phyloP scores from a whole-genome alignment of 2,888 invertebrate species.

The Dinocampus coccinellae region DNA sequence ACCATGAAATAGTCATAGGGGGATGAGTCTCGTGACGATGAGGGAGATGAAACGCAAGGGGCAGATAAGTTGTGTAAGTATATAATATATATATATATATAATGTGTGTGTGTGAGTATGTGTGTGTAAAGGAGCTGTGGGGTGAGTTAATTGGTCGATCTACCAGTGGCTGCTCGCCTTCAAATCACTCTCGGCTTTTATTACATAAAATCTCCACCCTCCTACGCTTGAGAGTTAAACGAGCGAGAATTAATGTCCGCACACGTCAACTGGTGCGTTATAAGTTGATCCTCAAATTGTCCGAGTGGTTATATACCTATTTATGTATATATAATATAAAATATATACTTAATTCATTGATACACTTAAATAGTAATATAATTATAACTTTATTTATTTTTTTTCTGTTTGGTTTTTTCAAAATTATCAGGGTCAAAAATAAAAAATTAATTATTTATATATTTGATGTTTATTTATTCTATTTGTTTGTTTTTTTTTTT shows the following conservation, averaged over 20 bases:
- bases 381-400: too few species aligned
- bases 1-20: slow-evolving; percentile 34
- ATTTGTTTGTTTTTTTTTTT: background rate
- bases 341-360: background rate
- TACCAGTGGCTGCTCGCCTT: slow-evolving; percentile 28
- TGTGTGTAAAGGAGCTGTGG: too few species aligned
- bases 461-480: background rate
- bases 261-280: slow-evolving; percentile 5
- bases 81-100: background rate
- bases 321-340: background rate
- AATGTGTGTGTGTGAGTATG: background rate
- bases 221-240: slow-evolving; percentile 14
- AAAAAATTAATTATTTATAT: background rate
- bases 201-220: slow-evolving; percentile 6
- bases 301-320: background rate
- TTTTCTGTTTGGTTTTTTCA: too few species aligned
- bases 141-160: slow-evolving; percentile 50
- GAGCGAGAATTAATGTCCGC: slow-evolving; percentile 16
- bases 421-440: too few species aligned
- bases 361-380: background rate
- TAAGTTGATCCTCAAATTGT: slow-evolving; percentile 11
- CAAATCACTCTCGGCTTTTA: background rate
- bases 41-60: slow-evolving; percentile 1
- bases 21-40: slow-evolving; percentile 12
- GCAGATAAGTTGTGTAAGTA: slow-evolving; percentile 25